Evolutionary conservation across 1,140 invertebrate genomes (phyloP).

Genomic region (Bicyclus anynana): DNA sequence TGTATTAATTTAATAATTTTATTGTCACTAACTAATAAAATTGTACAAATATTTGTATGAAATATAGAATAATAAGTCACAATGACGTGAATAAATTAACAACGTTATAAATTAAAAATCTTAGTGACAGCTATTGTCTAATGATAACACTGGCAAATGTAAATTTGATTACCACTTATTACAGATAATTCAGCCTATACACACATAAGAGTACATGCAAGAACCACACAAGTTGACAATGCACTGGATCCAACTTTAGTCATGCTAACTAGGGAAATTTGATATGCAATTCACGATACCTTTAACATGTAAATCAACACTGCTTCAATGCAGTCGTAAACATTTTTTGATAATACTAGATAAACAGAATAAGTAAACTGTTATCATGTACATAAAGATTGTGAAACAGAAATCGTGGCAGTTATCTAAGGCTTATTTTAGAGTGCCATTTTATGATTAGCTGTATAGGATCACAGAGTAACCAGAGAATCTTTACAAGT

Average conservation of each 20-base stretch:
- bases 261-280: slow-evolving; percentile 8
- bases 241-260: neutral
- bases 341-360: neutral
- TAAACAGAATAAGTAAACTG: slow-evolving; percentile 3
- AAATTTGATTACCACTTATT: neutral
- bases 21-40: no score
- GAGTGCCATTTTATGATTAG: no score
- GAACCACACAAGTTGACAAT: neutral
- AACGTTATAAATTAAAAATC: no score
- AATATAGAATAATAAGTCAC: no score
- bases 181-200: neutral
- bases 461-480: no score
- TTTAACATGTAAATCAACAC: slow-evolving; percentile 4
- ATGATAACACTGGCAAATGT: neutral
- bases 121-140: neutral
- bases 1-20: no score
- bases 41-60: no score
- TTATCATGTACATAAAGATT: slow-evolving; percentile 12
- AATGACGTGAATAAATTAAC: no score
- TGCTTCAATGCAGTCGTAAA: neutral
- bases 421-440: slow-evolving; percentile 3
- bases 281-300: slow-evolving; percentile 11
- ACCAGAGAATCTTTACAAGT: no score
- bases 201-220: neutral
- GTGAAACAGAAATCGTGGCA: slow-evolving; percentile 12